These are phyloP conservation scores for Entomobrya proxima DNA, from an alignment of 2,888 invertebrate species.

Conservation along the genomic window DNA sequence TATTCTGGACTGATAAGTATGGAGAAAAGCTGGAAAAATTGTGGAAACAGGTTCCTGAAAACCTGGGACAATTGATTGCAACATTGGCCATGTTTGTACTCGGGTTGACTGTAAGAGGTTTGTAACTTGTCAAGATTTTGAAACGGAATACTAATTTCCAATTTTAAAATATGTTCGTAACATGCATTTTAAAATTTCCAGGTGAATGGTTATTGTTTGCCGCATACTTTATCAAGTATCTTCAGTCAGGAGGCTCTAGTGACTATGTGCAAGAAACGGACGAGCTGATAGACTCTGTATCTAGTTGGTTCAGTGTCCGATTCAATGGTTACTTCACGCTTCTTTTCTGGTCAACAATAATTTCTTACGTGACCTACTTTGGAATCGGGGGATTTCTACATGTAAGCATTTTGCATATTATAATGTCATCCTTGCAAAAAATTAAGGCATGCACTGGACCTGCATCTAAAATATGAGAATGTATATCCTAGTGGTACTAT, in stretches of 20 bases:
- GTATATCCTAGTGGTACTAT: slow-evolving; percentile 83
- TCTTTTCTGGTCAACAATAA: slow-evolving; percentile 79
- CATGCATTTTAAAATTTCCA: slow-evolving; percentile 76
- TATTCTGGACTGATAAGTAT: slow-evolving; percentile 81
- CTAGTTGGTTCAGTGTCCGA: slow-evolving; percentile 70
- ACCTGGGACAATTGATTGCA: slow-evolving; percentile 80
- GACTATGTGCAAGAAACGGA: slow-evolving; percentile 72
- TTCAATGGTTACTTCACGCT: slow-evolving; percentile 73
- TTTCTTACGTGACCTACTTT: slow-evolving; percentile 82
- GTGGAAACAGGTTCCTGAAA: slow-evolving; percentile 81
- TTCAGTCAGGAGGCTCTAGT: slow-evolving; percentile 76
- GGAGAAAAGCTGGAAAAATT: slow-evolving; percentile 80
- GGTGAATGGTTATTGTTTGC: slow-evolving; percentile 84
- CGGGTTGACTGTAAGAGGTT: slow-evolving; percentile 83
- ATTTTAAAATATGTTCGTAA: neutral
- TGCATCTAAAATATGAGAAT: neutral
- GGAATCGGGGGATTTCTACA: slow-evolving; percentile 83
- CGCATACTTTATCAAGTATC: slow-evolving; percentile 82
- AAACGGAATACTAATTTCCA: neutral
- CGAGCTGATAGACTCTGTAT: slow-evolving; percentile 67
- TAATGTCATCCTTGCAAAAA: neutral
- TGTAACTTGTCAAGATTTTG: slow-evolving; percentile 59
- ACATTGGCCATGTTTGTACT: slow-evolving; percentile 82
- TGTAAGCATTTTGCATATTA: slow-evolving; percentile 79
- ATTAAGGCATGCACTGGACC: neutral